These are phyloP conservation scores for Xylota segnis DNA, from an alignment of 2,888 invertebrate species.

Conservation along the genomic window DNA sequence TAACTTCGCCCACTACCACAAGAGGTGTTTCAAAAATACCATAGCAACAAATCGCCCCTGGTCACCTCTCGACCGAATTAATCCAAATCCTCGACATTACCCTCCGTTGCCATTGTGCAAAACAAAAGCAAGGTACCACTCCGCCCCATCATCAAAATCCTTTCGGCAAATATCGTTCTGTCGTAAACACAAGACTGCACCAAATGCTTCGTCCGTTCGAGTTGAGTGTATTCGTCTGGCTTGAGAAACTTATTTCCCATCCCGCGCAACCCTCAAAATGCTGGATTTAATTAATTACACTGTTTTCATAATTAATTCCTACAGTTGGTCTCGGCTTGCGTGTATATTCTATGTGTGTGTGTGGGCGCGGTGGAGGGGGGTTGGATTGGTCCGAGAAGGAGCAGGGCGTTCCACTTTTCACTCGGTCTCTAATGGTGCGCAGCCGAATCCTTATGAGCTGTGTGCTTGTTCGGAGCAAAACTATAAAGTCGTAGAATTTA, in stretches of 20 bases:
- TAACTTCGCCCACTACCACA: not conserved
- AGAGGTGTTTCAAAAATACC: not conserved
- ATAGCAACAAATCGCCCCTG: not conserved
- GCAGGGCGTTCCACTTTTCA: not conserved
- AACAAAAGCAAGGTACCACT: not conserved
- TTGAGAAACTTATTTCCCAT: not conserved
- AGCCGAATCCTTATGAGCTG: conserved; percentile 2
- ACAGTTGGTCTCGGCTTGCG: conserved; percentile 47
- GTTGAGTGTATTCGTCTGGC: conserved; percentile 3
- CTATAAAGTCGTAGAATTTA: conserved; percentile 46
- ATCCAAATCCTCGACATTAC: not conserved
- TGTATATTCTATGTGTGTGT: conserved; percentile 15
- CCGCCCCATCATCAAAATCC: conserved; percentile 17
- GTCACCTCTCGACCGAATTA: conserved; percentile 10
- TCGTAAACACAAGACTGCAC: conserved; percentile 44
- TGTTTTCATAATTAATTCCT: conserved; percentile 69
- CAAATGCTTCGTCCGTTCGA: not conserved
- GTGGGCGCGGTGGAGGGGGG: not conserved
- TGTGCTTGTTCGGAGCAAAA: conserved; percentile 1
- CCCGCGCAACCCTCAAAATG: conserved; percentile 19
- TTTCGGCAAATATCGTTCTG: conserved; percentile 36
- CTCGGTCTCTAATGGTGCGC: conserved; percentile 18
- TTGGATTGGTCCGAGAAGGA: not conserved
- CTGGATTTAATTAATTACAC: conserved; percentile 66
- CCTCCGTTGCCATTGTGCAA: not conserved